Conservation (phyloP, 2,797 vertebrate species). For the Thripadectes ignobilis region DNA sequence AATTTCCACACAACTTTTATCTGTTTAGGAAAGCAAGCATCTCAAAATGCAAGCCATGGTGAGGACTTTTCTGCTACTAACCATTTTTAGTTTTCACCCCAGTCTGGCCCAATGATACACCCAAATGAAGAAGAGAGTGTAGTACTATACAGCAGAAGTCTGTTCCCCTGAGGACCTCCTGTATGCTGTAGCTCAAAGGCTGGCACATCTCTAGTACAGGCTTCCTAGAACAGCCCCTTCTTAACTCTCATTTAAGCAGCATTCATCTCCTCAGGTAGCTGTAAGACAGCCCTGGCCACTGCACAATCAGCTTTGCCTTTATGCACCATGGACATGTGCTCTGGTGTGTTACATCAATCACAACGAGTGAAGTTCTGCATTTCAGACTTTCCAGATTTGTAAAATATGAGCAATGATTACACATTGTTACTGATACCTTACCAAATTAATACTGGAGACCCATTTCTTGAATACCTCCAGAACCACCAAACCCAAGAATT, state of each 20-base stretch:
- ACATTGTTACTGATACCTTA: not conserved
- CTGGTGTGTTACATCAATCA: not conserved
- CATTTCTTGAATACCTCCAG: not conserved
- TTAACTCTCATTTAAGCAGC: not conserved
- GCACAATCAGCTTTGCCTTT: not conserved
- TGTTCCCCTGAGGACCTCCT: not conserved
- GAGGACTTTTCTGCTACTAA: not conserved
- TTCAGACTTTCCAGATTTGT: not conserved
- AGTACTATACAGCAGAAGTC: not conserved
- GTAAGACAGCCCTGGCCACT: not conserved
- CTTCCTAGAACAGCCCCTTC: not conserved
- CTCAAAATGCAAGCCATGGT: not conserved
- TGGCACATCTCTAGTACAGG: not conserved
- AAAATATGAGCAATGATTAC: not conserved
- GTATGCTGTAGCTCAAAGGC: not conserved
- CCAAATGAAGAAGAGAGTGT: not conserved
- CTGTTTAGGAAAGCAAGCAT: not conserved
- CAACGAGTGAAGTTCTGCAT: not conserved
- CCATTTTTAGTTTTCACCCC: not conserved
- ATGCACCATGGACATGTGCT: rapidly evolving
- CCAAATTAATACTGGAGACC: not conserved
- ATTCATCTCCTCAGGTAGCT: not conserved
- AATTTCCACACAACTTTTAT: not conserved
- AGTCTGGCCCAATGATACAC: not conserved
- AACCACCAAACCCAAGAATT: not conserved